A percentile compares a stretch with the other conserved stretches of the same genome.
phyloP scores from a whole-genome alignment of 2,888 invertebrate genomes.

The Parnassius orleans region DNA sequence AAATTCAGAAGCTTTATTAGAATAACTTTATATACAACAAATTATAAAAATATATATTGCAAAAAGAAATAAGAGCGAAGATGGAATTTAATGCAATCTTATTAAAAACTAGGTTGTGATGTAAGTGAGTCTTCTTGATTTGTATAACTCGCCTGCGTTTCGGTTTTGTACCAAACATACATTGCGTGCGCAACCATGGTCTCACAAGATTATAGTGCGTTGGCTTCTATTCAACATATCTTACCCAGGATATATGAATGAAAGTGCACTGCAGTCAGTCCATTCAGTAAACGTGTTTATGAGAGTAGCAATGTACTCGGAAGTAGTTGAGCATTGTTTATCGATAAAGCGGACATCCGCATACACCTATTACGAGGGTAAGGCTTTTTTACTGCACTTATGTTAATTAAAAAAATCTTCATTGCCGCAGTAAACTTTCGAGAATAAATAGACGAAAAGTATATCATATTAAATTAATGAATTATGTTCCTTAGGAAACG shows the following conservation, averaged over 20 bases:
- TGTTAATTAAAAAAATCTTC: background rate
- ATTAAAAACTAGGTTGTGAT: too few species aligned
- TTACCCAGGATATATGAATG: conserved; percentile 52
- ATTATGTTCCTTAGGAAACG: too few species aligned
- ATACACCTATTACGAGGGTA: conserved; percentile 8
- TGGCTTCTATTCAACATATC: conserved; percentile 53
- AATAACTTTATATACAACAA: too few species aligned
- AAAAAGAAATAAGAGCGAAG: too few species aligned
- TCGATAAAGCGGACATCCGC: conserved; percentile 30
- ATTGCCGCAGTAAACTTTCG: conserved; percentile 8
- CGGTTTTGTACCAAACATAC: conserved; percentile 18
- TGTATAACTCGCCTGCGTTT: conserved; percentile 17
- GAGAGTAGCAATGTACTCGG: conserved; percentile 34
- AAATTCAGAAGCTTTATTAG: too few species aligned
- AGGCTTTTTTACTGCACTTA: conserved; percentile 3
- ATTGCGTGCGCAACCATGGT: conserved; percentile 55
- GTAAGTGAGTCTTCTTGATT: background rate
- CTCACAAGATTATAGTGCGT: conserved; percentile 71
- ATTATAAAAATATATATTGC: too few species aligned
- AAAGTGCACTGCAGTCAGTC: conserved; percentile 52
- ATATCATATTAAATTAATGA: too few species aligned
- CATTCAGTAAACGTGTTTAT: conserved; percentile 38
- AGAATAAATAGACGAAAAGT: too few species aligned
- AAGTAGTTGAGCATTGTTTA: conserved; percentile 32
- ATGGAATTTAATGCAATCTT: too few species aligned